Percentiles rank a stretch among this genome's conserved stretches.
phyloP scores from a whole-genome alignment of 2,113 vertebrate species.

The Dasyprocta punctata region DNA sequence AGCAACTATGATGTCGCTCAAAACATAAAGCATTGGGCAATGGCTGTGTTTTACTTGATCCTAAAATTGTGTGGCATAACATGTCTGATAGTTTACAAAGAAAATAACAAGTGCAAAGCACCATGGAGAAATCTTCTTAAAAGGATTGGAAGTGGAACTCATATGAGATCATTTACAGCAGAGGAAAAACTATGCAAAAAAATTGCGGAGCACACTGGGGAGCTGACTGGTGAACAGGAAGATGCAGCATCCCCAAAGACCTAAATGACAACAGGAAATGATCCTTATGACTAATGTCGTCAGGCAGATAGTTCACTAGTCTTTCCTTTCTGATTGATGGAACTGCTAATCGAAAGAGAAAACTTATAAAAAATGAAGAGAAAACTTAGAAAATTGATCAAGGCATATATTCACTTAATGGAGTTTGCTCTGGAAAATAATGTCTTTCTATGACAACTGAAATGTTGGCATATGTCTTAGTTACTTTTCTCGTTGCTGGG shows the following conservation, averaged over 20 bases:
- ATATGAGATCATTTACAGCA: not conserved
- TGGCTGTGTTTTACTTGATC: not conserved
- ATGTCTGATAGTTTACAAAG: not conserved
- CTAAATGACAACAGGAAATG: not conserved
- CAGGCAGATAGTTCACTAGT: not conserved
- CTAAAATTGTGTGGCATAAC: not conserved
- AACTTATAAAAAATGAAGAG: not conserved
- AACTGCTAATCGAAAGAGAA: not conserved
- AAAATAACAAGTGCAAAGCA: not conserved
- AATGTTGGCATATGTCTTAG: not conserved
- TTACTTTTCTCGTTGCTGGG: no score
- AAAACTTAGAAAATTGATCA: constrained; percentile 7
- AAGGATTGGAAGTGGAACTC: not conserved
- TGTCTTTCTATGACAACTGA: constrained; percentile 9
- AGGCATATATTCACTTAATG: not conserved
- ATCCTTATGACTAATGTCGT: not conserved
- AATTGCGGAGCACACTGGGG: not conserved
- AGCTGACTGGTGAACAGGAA: not conserved
- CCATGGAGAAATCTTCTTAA: not conserved
- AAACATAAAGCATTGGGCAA: not conserved
- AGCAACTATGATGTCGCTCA: not conserved
- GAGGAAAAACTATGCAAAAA: not conserved
- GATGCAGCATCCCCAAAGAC: not conserved
- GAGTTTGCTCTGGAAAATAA: constrained; percentile 40
- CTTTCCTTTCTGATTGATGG: not conserved